phyloP scores from a whole-genome alignment of 2,888 invertebrate species.

The Eristalinus sepulchralis region DNA sequence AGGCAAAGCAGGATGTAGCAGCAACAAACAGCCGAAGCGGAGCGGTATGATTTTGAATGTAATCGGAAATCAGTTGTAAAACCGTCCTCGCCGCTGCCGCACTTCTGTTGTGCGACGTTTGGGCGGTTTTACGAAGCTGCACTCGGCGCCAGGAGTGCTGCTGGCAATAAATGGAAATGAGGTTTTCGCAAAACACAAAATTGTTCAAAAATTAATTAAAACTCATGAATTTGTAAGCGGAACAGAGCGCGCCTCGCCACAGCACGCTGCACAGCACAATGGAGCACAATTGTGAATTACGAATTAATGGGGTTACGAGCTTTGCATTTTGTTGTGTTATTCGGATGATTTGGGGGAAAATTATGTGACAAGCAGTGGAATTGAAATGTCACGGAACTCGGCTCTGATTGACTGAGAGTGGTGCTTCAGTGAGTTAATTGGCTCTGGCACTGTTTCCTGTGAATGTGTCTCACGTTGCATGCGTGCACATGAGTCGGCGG shows the following conservation, averaged over 20 bases:
- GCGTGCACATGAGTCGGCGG: not conserved
- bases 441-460: not conserved
- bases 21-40: conserved; percentile 14
- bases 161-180: not conserved
- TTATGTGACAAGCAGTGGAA: not conserved
- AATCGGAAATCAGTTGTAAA: conserved; percentile 66
- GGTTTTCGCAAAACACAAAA: conserved; percentile 21
- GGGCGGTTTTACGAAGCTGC: not conserved
- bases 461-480: not conserved
- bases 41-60: conserved; percentile 42
- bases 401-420: not conserved
- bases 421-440: not conserved
- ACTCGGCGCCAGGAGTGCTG: conserved; percentile 1
- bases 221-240: conserved; percentile 43
- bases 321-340: not conserved
- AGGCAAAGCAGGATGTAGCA: not conserved
- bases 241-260: conserved; percentile 14
- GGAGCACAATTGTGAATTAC: conserved; percentile 19
- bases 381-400: not conserved
- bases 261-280: not conserved
- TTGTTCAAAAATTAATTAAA: conserved; percentile 67
- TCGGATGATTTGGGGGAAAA: not conserved
- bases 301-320: conserved; percentile 42
- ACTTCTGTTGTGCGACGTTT: too few relatives aligned
- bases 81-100: conserved; percentile 51